Evolutionary conservation across 2,888 invertebrate species (phyloP).

Genomic region (Ariolimax columbianus): DNA sequence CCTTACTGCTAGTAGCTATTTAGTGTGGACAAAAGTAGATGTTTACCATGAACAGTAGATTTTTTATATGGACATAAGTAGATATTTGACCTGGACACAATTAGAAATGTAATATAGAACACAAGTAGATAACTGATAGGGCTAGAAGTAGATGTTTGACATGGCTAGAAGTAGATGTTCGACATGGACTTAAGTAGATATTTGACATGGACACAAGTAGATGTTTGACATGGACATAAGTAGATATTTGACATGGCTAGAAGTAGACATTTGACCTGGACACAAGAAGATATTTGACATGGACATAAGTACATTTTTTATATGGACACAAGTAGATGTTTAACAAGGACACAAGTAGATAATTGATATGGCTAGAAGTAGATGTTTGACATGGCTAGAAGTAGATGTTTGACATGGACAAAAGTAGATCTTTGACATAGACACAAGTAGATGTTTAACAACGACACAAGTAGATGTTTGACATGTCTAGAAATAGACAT

Average conservation of each 20-base stretch:
- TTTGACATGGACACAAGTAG: not conserved
- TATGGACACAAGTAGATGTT: not conserved
- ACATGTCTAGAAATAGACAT: not conserved
- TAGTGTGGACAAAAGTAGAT: too few relatives aligned
- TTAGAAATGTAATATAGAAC: too few relatives aligned
- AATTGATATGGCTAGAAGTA: not conserved
- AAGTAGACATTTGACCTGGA: not conserved
- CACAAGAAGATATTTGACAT: not conserved
- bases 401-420: not conserved
- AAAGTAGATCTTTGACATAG: not conserved
- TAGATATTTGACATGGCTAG: not conserved
- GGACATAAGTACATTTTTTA: not conserved
- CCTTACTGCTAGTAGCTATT: too few relatives aligned
- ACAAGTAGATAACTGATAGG: not conserved
- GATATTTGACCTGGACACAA: too few relatives aligned
- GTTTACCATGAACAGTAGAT: not conserved
- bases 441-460: too few relatives aligned
- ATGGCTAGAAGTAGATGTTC: not conserved
- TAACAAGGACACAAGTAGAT: not conserved
- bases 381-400: not conserved
- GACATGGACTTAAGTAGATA: not conserved
- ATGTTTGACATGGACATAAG: not conserved
- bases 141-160: not conserved
- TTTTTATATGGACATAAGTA: not conserved
- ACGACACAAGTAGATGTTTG: not conserved